Evolutionary conservation across 2,113 vertebrate species (phyloP), one percentile per base, ranked within the genome.

Genomic region (Neomonachus schauinslandi): DNA sequence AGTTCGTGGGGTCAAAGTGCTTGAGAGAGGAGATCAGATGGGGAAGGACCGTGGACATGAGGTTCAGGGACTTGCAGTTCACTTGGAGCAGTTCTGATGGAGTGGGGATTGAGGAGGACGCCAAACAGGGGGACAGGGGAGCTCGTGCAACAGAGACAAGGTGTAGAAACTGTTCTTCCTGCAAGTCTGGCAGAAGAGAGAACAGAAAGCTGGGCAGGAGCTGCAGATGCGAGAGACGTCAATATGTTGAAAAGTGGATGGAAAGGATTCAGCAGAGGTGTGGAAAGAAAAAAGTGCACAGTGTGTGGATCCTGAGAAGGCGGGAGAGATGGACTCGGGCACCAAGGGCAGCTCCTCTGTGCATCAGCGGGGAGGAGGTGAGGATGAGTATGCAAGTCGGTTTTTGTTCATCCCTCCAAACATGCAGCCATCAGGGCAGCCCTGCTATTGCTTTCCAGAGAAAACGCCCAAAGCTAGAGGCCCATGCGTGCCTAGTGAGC

Each of bases 341-440:
- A 33, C 16, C 12, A 22, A 80, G 63, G 31, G 61, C 36, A 33
- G 57, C 55, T 80, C 51, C 49, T 86, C 46, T 51, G 51, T 22
- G n/a, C 57, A 55, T 51, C 28, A 76, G 71, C 33, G 36, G 28
- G 14, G 39, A 69, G 2, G 8, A 69, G 24, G 31, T 69, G 42
- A 86, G n/a, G 51, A 55, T 18, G 22, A 19, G 8, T 6, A 85
- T 7, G n/a, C 90, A 65, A 53, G 26, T 46, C 91, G 53, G 79
- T 39, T 95, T 82, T 46, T 82, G 42, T 1, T 86, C 42, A 67
- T 74, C 46, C 61, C 39, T 90, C 21, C 85, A 88, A 97, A 94
- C 5, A 59, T 3, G 21, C 7, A 72, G 67, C 53, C 18, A 63
- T 51, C 26, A 94, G 72, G 49, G 79, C 80, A 67, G 33, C 19